Evolutionary conservation across 1,140 invertebrate species (phyloP).

Genomic region (Drosophila rhopaloa): DNA sequence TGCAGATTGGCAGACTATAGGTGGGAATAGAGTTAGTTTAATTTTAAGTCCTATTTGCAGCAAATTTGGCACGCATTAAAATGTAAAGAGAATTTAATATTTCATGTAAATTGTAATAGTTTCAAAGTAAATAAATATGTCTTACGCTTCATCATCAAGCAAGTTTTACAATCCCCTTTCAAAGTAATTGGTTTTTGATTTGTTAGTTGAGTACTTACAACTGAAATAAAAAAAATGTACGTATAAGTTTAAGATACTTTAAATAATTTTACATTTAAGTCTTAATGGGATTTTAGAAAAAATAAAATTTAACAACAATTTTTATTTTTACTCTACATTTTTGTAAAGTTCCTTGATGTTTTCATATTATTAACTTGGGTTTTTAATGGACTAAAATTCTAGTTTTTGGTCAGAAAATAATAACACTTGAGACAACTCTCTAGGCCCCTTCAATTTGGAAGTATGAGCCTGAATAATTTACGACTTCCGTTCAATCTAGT

Average conservation of each 20-base stretch:
- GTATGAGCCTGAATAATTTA: constrained; percentile 59
- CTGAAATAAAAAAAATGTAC: too few species aligned
- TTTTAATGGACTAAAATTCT: not conserved
- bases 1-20: constrained; percentile 25
- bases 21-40: constrained; percentile 6
- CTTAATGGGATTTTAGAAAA: too few species aligned
- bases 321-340: too few species aligned
- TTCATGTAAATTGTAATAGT: not conserved
- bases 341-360: not conserved
- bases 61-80: constrained; percentile 16
- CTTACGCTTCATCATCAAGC: not conserved
- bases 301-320: too few species aligned
- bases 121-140: not conserved
- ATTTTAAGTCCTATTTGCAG: constrained; percentile 25
- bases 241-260: too few species aligned
- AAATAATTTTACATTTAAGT: too few species aligned
- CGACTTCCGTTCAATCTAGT: constrained; percentile 45
- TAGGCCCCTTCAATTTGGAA: constrained; percentile 5
- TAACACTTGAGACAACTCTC: not conserved
- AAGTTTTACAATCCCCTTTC: too few species aligned
- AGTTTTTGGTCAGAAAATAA: not conserved
- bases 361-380: not conserved
- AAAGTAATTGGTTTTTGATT: too few species aligned
- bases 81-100: not conserved
- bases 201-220: too few species aligned